These are phyloP conservation scores for Scaptomyza graminum DNA, from an alignment of 1,140 invertebrate species.

Conservation along the genomic window DNA sequence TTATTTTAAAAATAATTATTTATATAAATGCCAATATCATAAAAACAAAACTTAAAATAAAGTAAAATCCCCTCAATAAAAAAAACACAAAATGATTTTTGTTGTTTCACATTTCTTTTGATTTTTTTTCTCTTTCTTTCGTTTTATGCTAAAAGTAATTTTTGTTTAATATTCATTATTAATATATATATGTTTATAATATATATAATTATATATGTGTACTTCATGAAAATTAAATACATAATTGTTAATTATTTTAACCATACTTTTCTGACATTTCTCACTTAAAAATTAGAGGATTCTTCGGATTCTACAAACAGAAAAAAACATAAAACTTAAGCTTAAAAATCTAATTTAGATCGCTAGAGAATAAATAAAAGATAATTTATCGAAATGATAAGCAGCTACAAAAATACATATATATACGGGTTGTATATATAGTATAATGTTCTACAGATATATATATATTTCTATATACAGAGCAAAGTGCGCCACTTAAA, in stretches of 20 bases:
- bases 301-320: conserved; percentile 13
- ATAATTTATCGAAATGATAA: conserved; percentile 13
- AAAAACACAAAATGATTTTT: conserved; percentile 56
- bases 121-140: conserved; percentile 30
- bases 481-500: conserved; percentile 62
- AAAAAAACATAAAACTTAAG: conserved; percentile 51
- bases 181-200: conserved; percentile 1
- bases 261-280: conserved; percentile 31
- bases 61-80: conserved; percentile 39
- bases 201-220: conserved; percentile 47
- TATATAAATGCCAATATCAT: conserved; percentile 11
- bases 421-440: background rate
- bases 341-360: conserved; percentile 62
- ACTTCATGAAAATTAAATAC: conserved; percentile 71
- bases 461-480: conserved; percentile 42
- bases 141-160: conserved; percentile 38
- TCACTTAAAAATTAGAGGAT: conserved; percentile 24
- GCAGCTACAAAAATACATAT: conserved; percentile 15
- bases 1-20: background rate
- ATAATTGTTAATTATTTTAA: conserved; percentile 43
- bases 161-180: conserved; percentile 47
- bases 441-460: conserved; percentile 20
- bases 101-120: conserved; percentile 38
- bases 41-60: conserved; percentile 30
- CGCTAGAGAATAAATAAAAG: conserved; percentile 73